Percentiles rank a stretch among this genome's conserved stretches.
These are phyloP conservation scores for Drosophila quadrilineata DNA, from an alignment of 1,140 invertebrate species.

Conservation along the genomic window DNA sequence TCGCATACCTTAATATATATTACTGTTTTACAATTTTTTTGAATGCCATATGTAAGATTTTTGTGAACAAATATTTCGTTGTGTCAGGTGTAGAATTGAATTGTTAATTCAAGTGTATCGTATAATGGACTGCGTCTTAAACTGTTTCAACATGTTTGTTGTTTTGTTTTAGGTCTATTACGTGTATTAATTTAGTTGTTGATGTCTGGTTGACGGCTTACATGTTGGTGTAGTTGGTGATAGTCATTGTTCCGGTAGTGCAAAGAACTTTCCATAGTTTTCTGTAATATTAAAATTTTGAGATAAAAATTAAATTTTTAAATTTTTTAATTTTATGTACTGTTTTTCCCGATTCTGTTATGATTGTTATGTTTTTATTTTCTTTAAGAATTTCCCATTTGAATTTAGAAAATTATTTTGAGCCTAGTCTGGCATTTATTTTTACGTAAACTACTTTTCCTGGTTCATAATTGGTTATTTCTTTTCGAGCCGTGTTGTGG, in stretches of 20 bases:
- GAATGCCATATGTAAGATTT: too few relatives aligned
- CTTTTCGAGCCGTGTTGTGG: constrained; percentile 25
- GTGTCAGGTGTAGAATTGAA: too few relatives aligned
- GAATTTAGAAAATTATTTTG: neutral
- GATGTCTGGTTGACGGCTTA: too few relatives aligned
- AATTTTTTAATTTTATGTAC: neutral
- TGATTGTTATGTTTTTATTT: neutral
- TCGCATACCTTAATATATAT: too few relatives aligned
- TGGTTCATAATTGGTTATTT: constrained; percentile 5
- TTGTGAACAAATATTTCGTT: too few relatives aligned
- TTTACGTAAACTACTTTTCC: constrained; percentile 22
- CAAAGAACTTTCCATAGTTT: neutral
- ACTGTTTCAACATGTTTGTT: too few relatives aligned
- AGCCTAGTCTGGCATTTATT: constrained; percentile 25
- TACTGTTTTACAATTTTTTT: too few relatives aligned
- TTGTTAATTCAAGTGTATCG: neutral
- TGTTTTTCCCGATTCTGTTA: neutral
- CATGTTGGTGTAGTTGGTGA: neutral
- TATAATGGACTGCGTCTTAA: neutral
- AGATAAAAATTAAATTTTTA: too few relatives aligned
- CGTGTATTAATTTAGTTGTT: too few relatives aligned
- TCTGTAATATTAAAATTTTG: neutral
- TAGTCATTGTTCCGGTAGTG: neutral
- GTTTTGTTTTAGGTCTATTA: neutral
- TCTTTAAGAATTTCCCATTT: constrained; percentile 2